These are phyloP conservation scores for Antennarius striatus DNA, from an alignment of 2,113 vertebrate genomes.

Conservation along the genomic window DNA sequence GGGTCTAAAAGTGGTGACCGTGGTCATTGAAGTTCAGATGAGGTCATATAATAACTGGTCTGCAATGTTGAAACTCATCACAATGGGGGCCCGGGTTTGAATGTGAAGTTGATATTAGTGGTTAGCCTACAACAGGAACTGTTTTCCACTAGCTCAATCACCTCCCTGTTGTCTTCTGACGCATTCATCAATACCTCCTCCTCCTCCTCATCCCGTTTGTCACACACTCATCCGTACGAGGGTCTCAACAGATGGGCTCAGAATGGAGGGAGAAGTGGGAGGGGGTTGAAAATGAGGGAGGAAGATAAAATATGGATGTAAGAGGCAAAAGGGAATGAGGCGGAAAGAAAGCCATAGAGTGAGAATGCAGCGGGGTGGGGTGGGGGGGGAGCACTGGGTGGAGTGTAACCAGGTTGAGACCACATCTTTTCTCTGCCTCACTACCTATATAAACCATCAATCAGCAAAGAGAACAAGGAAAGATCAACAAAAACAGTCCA, in stretches of 20 bases:
- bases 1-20: constrained; percentile 57
- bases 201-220: constrained; percentile 16
- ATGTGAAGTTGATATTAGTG: constrained; percentile 41
- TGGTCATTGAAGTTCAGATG: constrained; percentile 62
- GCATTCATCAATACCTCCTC: constrained; percentile 26
- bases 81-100: constrained; percentile 20
- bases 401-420: constrained; percentile 54
- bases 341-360: constrained; percentile 47
- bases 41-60: constrained; percentile 47
- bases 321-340: constrained; percentile 52
- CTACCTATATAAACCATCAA: constrained; percentile 60
- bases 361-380: constrained; percentile 26
- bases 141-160: constrained; percentile 30
- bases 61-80: constrained; percentile 8
- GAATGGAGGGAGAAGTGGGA: neutral
- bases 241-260: constrained; percentile 1
- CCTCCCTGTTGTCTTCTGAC: constrained; percentile 4
- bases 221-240: neutral
- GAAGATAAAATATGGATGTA: constrained; percentile 36
- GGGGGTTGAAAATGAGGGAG: neutral
- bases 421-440: constrained; percentile 67
- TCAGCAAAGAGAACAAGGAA: constrained; percentile 69
- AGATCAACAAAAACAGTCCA: constrained; percentile 68
- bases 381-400: constrained; percentile 34
- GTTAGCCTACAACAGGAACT: constrained; percentile 26